Evolutionary conservation across 2,797 vertebrate genomes (phyloP).

Genomic region (Rhinogobio ventralis): DNA sequence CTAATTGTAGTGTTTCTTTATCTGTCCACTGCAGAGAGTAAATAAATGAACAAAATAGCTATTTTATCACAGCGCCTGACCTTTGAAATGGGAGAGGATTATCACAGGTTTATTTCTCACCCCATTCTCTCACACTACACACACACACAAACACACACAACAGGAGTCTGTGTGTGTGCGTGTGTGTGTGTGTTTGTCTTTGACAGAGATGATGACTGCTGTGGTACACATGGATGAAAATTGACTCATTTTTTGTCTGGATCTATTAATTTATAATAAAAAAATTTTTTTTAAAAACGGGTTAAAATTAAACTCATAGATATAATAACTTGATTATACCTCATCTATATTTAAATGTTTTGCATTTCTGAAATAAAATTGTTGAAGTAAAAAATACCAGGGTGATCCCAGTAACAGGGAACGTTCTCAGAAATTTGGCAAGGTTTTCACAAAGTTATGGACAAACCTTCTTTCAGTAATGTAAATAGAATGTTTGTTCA

Average conservation of each 20-base stretch:
- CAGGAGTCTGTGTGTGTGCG: neutral
- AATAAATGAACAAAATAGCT: conserved; percentile 91
- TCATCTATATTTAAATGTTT: neutral
- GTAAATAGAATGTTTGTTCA: neutral
- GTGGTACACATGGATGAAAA: neutral
- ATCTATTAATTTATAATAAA: neutral
- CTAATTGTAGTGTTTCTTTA: conserved; percentile 89
- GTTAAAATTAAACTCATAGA: neutral
- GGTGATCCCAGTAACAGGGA: neutral
- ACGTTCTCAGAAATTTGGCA: neutral
- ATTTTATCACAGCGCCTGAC: conserved; percentile 86
- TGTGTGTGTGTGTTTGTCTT: neutral
- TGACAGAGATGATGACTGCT: conserved; percentile 6
- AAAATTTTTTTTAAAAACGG: too few relatives aligned
- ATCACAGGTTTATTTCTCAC: conserved; percentile 90
- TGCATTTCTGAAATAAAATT: neutral
- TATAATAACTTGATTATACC: neutral
- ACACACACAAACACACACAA: conserved; percentile 63
- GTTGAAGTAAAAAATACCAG: neutral
- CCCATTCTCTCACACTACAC: conserved; percentile 72
- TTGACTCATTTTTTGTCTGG: neutral
- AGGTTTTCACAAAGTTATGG: neutral
- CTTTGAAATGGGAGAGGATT: conserved; percentile 87
- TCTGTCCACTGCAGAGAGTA: conserved; percentile 90
- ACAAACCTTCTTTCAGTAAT: neutral